A percentile compares a stretch with the other conserved stretches of the same genome.
Conservation (phyloP, 2,113 vertebrate genomes). For the Chaetodon trifascialis region DNA sequence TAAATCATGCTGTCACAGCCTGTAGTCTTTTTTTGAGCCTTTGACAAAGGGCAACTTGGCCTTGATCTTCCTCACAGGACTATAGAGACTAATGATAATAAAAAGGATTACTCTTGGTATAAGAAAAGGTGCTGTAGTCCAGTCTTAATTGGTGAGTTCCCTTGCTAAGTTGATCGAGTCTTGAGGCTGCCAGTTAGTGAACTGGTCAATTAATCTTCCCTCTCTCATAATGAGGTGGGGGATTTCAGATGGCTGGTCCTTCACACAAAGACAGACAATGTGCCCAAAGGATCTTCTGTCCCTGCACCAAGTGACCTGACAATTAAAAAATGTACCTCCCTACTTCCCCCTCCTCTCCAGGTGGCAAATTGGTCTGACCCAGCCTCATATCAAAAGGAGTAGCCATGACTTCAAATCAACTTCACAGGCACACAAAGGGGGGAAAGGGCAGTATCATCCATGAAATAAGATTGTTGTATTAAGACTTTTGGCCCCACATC, state of each 20-base stretch:
- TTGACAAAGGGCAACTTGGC: slow-evolving; percentile 70
- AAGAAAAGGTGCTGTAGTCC: slow-evolving; percentile 79
- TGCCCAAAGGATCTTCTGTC: slow-evolving; percentile 85
- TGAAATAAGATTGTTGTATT: slow-evolving; percentile 85
- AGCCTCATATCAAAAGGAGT: slow-evolving; percentile 82
- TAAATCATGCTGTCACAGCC: slow-evolving; percentile 62
- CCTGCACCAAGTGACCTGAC: slow-evolving; percentile 83
- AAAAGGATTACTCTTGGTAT: slow-evolving; percentile 79
- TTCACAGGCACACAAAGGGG: slow-evolving; percentile 70
- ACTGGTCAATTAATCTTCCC: slow-evolving; percentile 88
- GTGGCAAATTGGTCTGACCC: slow-evolving; percentile 88
- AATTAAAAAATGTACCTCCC: slow-evolving; percentile 85
- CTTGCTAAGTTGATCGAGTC: slow-evolving; percentile 85
- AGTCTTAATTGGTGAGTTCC: slow-evolving; percentile 84
- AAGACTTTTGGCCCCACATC: slow-evolving; percentile 73
- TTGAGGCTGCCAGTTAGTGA: slow-evolving; percentile 85
- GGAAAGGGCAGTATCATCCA: slow-evolving; percentile 75
- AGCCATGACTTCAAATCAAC: slow-evolving; percentile 84
- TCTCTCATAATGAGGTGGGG: slow-evolving; percentile 86
- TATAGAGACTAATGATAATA: slow-evolving; percentile 77
- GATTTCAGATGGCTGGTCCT: slow-evolving; percentile 81
- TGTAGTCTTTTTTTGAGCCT: slow-evolving; percentile 63
- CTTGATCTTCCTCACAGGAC: slow-evolving; percentile 75
- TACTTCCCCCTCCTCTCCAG: slow-evolving; percentile 81
- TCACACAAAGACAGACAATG: slow-evolving; percentile 81